phyloP scores from a whole-genome alignment of 2,888 invertebrate genomes.

The Nesidiocoris tenuis region DNA sequence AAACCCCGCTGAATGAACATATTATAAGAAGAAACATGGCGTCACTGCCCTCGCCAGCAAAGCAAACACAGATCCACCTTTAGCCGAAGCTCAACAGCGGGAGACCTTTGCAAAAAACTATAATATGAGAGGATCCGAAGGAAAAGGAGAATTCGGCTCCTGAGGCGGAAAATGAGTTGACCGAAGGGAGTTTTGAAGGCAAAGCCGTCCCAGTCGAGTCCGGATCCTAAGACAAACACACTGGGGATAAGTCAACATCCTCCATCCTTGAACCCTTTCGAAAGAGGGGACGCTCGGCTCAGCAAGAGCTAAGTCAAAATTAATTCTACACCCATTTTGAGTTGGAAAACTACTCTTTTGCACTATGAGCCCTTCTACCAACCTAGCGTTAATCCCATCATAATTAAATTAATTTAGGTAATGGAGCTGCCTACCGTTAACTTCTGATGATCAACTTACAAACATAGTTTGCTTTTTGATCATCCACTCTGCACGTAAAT shows the following conservation, averaged over 20 bases:
- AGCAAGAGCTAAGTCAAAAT: conserved; percentile 14
- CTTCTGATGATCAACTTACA: too few species aligned
- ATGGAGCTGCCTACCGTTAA: too few species aligned
- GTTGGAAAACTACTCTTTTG: conserved; percentile 19
- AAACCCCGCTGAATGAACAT: too few species aligned
- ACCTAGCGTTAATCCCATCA: too few species aligned
- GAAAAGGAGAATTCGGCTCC: background rate
- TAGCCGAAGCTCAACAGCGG: too few species aligned
- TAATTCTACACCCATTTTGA: conserved; percentile 31
- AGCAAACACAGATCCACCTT: too few species aligned
- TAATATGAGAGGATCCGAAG: background rate
- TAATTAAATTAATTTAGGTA: too few species aligned
- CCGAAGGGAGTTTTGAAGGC: conserved; percentile 26
- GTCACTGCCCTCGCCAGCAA: too few species aligned
- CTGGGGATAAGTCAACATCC: conserved; percentile 32
- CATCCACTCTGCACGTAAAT: too few species aligned
- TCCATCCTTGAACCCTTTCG: conserved; percentile 17
- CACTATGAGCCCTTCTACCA: too few species aligned
- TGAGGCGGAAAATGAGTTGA: conserved; percentile 5
- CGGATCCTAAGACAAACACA: conserved; percentile 30
- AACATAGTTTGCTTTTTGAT: too few species aligned
- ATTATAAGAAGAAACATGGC: background rate
- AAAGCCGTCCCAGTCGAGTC: conserved; percentile 12
- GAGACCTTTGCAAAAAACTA: too few species aligned
- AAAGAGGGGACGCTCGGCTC: conserved; percentile 1